These are phyloP conservation scores for Enteromius viviparus DNA, from an alignment of 2,797 vertebrate species.

Conservation along the genomic window DNA sequence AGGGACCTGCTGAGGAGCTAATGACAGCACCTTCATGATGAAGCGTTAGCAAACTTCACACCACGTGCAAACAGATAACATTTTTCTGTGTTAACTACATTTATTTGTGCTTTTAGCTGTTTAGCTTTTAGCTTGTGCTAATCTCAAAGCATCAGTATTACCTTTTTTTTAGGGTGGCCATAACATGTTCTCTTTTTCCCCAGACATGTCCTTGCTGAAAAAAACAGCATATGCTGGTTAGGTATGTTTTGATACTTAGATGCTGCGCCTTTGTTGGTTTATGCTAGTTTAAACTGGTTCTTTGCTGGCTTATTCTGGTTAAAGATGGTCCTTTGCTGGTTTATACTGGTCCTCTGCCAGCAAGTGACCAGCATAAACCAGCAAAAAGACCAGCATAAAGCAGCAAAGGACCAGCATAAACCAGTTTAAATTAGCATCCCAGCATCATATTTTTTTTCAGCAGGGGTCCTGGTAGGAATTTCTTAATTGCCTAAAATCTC, in stretches of 20 bases:
- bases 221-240: no score
- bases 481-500: neutral
- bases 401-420: no score
- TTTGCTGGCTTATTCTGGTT: no score
- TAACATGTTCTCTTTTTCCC: neutral
- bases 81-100: neutral
- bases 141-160: neutral
- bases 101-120: neutral
- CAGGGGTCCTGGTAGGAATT: neutral
- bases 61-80: neutral
- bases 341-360: no score
- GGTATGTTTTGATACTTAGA: no score
- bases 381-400: no score
- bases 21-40: slow-evolving; percentile 40
- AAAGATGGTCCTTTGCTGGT: no score
- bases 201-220: neutral
- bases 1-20: slow-evolving; percentile 48
- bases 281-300: no score
- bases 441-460: no score
- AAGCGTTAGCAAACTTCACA: slow-evolving; percentile 27
- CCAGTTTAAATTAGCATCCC: no score
- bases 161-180: neutral
- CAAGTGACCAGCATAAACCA: no score
- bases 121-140: neutral
- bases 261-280: no score